Evolutionary conservation across 2,888 invertebrate genomes (phyloP).

Genomic region (Calliopum simillimum): DNA sequence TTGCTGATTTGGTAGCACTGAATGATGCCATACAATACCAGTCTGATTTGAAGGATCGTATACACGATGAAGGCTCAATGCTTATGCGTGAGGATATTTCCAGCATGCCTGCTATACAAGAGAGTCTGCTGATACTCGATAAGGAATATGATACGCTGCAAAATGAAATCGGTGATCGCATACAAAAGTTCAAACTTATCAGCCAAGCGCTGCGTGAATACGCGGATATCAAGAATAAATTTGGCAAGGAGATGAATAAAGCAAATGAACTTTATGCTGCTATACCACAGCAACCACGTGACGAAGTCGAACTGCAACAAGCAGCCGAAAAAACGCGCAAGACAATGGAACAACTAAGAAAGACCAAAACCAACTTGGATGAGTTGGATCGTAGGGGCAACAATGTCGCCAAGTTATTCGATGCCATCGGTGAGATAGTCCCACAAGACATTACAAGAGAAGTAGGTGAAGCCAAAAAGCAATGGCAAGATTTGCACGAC

Average conservation of each 20-base stretch:
- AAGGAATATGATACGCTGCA: conserved; percentile 84
- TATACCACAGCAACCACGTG: conserved; percentile 76
- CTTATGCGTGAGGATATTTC: conserved; percentile 85
- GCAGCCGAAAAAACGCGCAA: conserved; percentile 81
- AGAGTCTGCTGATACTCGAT: conserved; percentile 81
- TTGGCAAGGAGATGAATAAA: conserved; percentile 77
- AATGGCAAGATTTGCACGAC: conserved; percentile 80
- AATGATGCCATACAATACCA: conserved; percentile 72
- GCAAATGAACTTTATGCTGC: conserved; percentile 75
- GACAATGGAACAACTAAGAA: conserved; percentile 79
- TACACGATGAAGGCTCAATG: conserved; percentile 83
- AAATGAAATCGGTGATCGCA: conserved; percentile 79
- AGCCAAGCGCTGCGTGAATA: conserved; percentile 81
- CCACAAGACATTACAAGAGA: conserved; percentile 66
- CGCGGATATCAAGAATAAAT: conserved; percentile 77
- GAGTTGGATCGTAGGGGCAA: conserved; percentile 80
- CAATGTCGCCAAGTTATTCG: conserved; percentile 67
- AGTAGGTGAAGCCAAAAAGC: conserved; percentile 73
- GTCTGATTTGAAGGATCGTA: conserved; percentile 74
- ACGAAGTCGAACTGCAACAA: conserved; percentile 78
- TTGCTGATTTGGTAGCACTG: conserved; percentile 69
- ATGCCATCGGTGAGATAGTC: conserved; percentile 69
- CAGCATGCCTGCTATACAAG: conserved; percentile 84
- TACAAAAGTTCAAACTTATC: conserved; percentile 79
- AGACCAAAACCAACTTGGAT: conserved; percentile 80